Conservation (phyloP, 2,888 invertebrate genomes). For the Cephus pulcher region DNA sequence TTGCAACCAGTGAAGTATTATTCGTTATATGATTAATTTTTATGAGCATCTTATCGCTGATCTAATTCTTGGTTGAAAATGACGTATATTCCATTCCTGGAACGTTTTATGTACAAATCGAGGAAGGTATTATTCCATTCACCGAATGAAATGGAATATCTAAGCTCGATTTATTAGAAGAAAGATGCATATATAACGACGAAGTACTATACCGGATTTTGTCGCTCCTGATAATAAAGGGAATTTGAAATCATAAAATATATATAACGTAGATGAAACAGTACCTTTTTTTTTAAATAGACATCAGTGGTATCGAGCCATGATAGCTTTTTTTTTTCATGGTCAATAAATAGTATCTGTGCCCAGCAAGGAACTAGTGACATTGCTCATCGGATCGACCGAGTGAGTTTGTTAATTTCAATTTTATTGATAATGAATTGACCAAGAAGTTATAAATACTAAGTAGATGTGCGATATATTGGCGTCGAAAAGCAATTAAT, state of each 20-base stretch:
- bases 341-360: not conserved
- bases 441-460: not conserved
- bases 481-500: not conserved
- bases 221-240: not conserved
- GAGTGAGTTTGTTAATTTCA: not conserved
- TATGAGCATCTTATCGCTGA: not conserved
- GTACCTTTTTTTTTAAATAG: not conserved
- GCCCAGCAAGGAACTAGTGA: not conserved
- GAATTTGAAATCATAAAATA: not conserved
- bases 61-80: not conserved
- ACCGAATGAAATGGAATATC: not conserved
- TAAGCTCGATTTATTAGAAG: not conserved
- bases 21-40: not conserved
- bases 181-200: not conserved
- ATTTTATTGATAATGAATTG: not conserved
- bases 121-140: not conserved
- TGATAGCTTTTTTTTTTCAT: not conserved
- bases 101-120: not conserved
- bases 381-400: not conserved
- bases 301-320: not conserved
- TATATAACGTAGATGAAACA: not conserved
- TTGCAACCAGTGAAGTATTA: not conserved
- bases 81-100: not conserved
- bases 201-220: not conserved
- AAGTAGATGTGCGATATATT: not conserved